phyloP scores from a whole-genome alignment of 1,140 invertebrate genomes.

The Thaumatotibia leucotreta region DNA sequence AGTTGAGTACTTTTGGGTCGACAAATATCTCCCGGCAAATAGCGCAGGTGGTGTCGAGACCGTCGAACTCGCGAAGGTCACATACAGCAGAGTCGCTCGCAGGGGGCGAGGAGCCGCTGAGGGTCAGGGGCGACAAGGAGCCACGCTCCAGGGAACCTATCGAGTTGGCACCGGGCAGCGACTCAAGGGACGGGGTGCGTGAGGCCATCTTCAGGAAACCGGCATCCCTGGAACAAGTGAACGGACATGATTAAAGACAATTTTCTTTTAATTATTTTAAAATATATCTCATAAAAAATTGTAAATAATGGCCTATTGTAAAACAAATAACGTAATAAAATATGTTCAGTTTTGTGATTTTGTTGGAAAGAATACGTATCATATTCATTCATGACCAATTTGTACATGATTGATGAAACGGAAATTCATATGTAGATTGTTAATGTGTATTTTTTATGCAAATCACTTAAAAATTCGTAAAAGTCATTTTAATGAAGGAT shows the following conservation, averaged over 20 bases:
- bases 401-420: too few species aligned
- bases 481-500: too few species aligned
- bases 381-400: too few species aligned
- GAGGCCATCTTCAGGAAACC: constrained; percentile 78
- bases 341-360: too few species aligned
- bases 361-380: too few species aligned
- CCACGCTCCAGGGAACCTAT: constrained; percentile 88
- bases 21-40: constrained; percentile 88
- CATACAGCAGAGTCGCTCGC: constrained; percentile 88
- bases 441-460: too few species aligned
- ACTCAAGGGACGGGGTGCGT: constrained; percentile 92
- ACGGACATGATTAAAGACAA: constrained; percentile 16
- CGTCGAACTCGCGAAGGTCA: constrained; percentile 78
- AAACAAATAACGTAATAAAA: too few species aligned
- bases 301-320: too few species aligned
- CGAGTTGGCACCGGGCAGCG: constrained; percentile 91
- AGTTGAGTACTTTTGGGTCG: constrained; percentile 85
- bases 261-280: not conserved
- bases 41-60: constrained; percentile 83
- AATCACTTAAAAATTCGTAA: too few species aligned
- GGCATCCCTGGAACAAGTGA: constrained; percentile 75
- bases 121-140: constrained; percentile 85
- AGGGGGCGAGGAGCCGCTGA: constrained; percentile 88
- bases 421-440: too few species aligned
- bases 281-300: too few species aligned